Base-by-base conservation (phyloP, 2,888 invertebrate species). In the Monochamus alternatus region DNA sequence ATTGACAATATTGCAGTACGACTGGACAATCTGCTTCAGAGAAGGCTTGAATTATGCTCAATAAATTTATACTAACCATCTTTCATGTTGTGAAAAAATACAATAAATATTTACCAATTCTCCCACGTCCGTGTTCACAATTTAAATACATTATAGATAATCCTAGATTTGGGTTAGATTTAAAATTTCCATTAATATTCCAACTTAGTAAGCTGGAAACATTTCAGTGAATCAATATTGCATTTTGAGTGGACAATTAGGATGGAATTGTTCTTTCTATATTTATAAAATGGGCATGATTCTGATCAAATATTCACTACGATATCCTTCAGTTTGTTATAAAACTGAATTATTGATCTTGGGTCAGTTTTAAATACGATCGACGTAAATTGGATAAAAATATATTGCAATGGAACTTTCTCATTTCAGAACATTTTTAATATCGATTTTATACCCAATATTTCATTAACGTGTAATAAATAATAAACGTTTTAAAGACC, bases 181-280 rank as follows among this genome's bases (percentile, higher is more conserved):
- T 55, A n/a, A 55, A 64, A 64, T 51, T 3, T 44, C 14, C 64
- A 47, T 64, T 64, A 30, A 64, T 30, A 47, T 14, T 47, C 14
- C 12, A 55, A 55, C 55, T 55, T 55, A 55, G 55, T 55, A 55
- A 55, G 14, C 52, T 55, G n/a, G n/a, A n/a, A 55, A 4, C 5
- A 22, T 55, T 55, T 55, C n/a, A 38, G 5, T 55, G n/a, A 3
- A 14, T 7, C 12, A 47, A 5, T 22, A 55, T n/a, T 52, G 7
- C 52, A 55, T 55, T 55, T 55, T 3, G 8, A 55, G 14, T 14
- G 14, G 7, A 5, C 14, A 55, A n/a, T 55, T n/a, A n/a, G 5
- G 14, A 55, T 3, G 10, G 3, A n/a, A 55, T 14, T 55, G 55
- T 55, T 8, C 14, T 55, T n/a, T n/a, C 10, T n/a, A 55, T 55